Conservation (phyloP, 2,797 vertebrate species). For the Danio aesculapii region DNA sequence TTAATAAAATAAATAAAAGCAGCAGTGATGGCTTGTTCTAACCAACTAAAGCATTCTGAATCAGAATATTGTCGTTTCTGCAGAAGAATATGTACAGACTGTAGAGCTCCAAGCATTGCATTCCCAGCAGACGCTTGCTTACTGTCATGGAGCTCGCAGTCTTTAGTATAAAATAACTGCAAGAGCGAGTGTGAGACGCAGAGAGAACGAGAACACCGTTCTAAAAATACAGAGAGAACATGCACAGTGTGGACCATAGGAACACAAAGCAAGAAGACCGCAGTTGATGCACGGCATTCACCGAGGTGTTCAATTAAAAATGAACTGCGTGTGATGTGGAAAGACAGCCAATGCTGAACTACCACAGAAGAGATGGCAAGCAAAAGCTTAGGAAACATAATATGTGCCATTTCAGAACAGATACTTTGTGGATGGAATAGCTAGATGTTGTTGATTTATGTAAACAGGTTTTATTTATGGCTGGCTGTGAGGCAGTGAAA, state of each 20-base stretch:
- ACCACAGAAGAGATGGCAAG: not conserved
- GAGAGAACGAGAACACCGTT: slow-evolving; percentile 12
- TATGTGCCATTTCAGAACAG: slow-evolving; percentile 28
- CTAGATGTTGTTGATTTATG: not conserved
- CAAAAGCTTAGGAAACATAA: not conserved
- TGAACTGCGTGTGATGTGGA: not conserved
- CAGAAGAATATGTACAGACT: not conserved
- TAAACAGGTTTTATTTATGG: not conserved
- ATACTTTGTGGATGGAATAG: not conserved
- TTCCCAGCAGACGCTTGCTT: slow-evolving; percentile 15
- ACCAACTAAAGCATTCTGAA: not conserved
- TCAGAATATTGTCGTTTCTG: not conserved
- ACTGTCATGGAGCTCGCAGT: slow-evolving; percentile 14
- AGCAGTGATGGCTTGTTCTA: not conserved
- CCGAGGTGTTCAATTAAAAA: slow-evolving; percentile 22
- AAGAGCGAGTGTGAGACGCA: not conserved
- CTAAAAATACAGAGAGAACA: slow-evolving; percentile 43
- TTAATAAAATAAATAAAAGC: not conserved
- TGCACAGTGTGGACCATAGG: slow-evolving; percentile 14
- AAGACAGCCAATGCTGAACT: not conserved
- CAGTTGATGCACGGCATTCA: slow-evolving; percentile 6
- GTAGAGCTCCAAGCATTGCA: not conserved
- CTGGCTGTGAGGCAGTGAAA: not conserved
- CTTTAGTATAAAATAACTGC: slow-evolving; percentile 37
- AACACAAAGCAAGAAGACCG: slow-evolving; percentile 9